Evolutionary conservation across 1,140 invertebrate species (phyloP), one percentile per base, ranked within the genome.

Genomic region (Achatina immaculata): DNA sequence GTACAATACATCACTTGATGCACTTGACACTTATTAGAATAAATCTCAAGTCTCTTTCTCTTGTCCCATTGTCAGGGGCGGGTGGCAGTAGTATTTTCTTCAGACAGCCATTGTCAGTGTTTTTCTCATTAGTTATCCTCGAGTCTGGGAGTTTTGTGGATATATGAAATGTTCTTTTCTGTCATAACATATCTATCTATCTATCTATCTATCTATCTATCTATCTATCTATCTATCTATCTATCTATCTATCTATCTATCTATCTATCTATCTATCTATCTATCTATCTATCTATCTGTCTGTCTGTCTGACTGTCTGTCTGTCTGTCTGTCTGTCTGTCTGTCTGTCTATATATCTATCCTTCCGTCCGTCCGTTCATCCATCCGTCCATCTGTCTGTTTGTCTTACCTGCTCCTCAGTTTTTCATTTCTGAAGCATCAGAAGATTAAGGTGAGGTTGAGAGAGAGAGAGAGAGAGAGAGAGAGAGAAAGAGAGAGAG

Each of bases 391-490:
- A 58, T 24, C 55, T 14, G 6, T n/a, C 55, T 58, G 6, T n/a
- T n/a, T n/a, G n/a, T n/a, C n/a, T n/a, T n/a, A 3, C 3, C 24
- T 24, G 38, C 4, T 78, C 3, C 21, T 4, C 19, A 21, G 40
- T 45, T n/a, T 7, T 48, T 31, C 4, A 24, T 75, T 4, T n/a
- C 21, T 48, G 45, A 38, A 69, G 55, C 75, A 42, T 68, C 16
- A 81, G 55, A 81, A 34, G 66, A 55, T 66, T 31, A 68, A 55
- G 75, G 38, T 68, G 55, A 76, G 6, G 43, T 7, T 76, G 51
- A 81, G 51, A 81, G 62, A 76, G 42, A 75, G 72, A 75, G 38
- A 75, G 72, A 81, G 80, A 75, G 55, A 76, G 58, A 75, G 62
- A 77, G 65, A 38, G 36, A 72, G 65, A 71, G 51, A 71, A 66